Percentiles rank a stretch among this genome's conserved stretches.
Evolutionary conservation across 2,888 invertebrate species (phyloP).

Genomic region (Tryphoninae sp.): DNA sequence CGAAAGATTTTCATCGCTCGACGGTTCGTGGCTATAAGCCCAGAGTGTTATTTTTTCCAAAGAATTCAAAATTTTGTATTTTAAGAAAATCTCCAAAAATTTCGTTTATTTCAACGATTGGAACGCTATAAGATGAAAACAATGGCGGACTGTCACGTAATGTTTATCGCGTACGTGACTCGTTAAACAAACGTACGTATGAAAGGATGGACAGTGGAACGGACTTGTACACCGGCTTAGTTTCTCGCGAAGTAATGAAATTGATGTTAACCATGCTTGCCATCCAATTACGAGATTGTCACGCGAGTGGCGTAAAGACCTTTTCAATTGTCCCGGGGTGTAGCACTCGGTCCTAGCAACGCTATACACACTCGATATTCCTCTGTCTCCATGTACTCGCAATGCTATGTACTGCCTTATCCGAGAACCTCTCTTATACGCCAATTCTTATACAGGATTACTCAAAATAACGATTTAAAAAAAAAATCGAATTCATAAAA

Average conservation of each 20-base stretch:
- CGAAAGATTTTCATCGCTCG: too few species aligned
- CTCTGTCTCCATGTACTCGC: conserved; percentile 28
- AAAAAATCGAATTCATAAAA: background rate
- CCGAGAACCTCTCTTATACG: background rate
- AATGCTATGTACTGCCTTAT: background rate
- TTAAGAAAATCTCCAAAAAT: background rate
- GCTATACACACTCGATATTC: conserved; percentile 33
- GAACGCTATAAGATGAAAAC: background rate
- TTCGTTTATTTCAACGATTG: background rate
- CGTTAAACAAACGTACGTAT: conserved; percentile 19
- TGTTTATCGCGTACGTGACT: conserved; percentile 1
- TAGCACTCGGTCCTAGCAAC: conserved; percentile 30
- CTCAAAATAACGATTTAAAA: background rate
- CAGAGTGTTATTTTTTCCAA: too few species aligned
- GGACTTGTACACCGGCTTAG: conserved; percentile 34
- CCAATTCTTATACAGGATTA: conserved; percentile 4
- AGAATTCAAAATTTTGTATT: too few species aligned
- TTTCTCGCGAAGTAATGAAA: conserved; percentile 56
- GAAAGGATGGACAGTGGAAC: conserved; percentile 22
- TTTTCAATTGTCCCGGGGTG: conserved; percentile 58
- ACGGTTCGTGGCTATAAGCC: too few species aligned
- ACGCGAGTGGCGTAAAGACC: conserved; percentile 62
- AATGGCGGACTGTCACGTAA: background rate
- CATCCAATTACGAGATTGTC: conserved; percentile 63
- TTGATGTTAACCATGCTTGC: conserved; percentile 60